Evolutionary conservation across 2,113 vertebrate species (phyloP).

Genomic region (Catharus bicknelli): DNA sequence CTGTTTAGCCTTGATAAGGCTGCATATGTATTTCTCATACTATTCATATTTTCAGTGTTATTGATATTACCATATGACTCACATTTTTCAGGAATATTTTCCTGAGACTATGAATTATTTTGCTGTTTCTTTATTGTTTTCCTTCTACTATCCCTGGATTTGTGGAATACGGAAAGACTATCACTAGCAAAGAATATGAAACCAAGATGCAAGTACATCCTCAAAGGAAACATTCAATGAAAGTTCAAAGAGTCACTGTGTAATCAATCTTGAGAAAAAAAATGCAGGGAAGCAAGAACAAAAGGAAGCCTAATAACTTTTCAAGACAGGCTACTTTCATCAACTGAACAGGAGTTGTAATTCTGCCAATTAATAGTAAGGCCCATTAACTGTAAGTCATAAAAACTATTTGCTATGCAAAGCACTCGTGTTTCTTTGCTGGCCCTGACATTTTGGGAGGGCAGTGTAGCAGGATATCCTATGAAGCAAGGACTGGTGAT

Average conservation of each 20-base stretch:
- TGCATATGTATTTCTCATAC: not conserved
- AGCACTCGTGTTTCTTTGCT: not conserved
- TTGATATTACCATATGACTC: not conserved
- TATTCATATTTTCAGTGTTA: not conserved
- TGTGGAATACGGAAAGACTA: not conserved
- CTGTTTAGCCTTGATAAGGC: not conserved
- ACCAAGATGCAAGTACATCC: conserved; percentile 1
- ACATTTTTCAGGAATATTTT: not conserved
- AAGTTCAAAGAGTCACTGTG: conserved; percentile 37
- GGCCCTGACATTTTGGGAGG: not conserved
- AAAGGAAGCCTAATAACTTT: conserved; percentile 48
- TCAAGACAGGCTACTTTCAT: conserved; percentile 35
- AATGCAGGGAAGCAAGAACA: conserved; percentile 6
- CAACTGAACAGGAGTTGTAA: conserved; percentile 33
- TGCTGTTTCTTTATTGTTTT: not conserved
- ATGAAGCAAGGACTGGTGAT: not conserved
- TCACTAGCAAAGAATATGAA: not conserved
- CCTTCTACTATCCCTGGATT: not conserved
- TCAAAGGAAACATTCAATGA: conserved; percentile 27
- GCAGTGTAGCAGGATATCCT: not conserved
- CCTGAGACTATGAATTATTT: not conserved
- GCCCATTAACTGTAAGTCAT: conserved; percentile 16
- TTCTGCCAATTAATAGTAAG: conserved; percentile 35
- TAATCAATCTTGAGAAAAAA: conserved; percentile 15
- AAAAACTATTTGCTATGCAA: conserved; percentile 19